Conservation (phyloP, 92 coral and sea anemone genomes). For the Umimayanthus kanabou region DNA sequence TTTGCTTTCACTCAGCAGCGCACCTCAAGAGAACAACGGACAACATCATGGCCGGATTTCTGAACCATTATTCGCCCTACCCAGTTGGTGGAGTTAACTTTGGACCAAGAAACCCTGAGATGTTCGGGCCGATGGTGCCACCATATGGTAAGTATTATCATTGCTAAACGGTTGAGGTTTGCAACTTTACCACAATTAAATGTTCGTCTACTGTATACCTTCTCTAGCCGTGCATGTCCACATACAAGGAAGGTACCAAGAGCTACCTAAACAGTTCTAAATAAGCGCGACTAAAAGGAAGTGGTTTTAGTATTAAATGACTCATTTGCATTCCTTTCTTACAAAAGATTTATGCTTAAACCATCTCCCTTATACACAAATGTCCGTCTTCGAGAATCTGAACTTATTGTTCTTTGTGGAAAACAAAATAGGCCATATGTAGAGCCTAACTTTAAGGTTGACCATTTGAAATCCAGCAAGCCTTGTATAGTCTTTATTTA, state of each 20-base stretch:
- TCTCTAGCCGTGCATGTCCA: neutral
- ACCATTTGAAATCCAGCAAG: no score
- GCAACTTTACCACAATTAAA: constrained; percentile 2
- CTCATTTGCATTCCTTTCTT: constrained; percentile 8
- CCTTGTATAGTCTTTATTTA: neutral
- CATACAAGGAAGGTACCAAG: neutral
- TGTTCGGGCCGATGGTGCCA: constrained; percentile 86
- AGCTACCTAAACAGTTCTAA: neutral
- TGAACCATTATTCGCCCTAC: constrained; percentile 87
- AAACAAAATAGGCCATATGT: neutral
- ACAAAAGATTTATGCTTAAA: neutral
- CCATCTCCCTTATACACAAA: neutral
- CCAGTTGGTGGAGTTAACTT: constrained; percentile 78
- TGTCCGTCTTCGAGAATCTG: neutral
- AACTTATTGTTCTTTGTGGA: neutral
- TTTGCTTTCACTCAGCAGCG: constrained; percentile 29
- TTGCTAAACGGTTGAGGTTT: neutral
- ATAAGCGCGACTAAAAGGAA: neutral
- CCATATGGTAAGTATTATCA: constrained; percentile 69
- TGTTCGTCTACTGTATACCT: neutral
- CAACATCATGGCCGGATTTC: constrained; percentile 83
- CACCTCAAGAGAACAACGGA: constrained; percentile 35
- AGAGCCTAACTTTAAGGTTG: neutral
- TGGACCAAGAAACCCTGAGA: constrained; percentile 80
- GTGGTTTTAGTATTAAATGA: neutral